Percentiles rank a stretch among this genome's conserved stretches.
Evolutionary conservation across 2,888 invertebrate genomes (phyloP).

Genomic region (Harpalus rubripes): DNA sequence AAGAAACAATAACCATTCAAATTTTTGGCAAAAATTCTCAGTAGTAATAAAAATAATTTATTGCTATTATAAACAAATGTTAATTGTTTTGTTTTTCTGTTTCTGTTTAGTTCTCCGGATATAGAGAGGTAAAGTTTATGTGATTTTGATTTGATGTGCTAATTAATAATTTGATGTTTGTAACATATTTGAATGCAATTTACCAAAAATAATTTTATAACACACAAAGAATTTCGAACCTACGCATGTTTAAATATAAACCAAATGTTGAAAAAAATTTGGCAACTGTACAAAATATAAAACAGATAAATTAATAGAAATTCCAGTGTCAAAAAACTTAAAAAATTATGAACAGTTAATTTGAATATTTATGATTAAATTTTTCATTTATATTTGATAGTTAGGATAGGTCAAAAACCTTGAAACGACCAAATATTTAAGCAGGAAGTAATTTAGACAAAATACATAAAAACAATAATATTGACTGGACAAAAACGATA

Average conservation of each 20-base stretch:
- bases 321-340: slow-evolving; percentile 48
- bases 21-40: slow-evolving; percentile 9
- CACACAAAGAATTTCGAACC: slow-evolving; percentile 33
- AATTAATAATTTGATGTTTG: not conserved
- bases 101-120: slow-evolving; percentile 27
- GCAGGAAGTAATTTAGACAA: slow-evolving; percentile 3
- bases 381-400: slow-evolving; percentile 5
- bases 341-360: slow-evolving; percentile 26
- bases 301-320: slow-evolving; percentile 38
- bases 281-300: slow-evolving; percentile 42
- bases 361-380: slow-evolving; percentile 21
- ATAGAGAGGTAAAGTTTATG: slow-evolving; percentile 52
- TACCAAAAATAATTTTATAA: slow-evolving; percentile 35
- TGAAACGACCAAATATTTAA: not conserved
- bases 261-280: slow-evolving; percentile 33
- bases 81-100: slow-evolving; percentile 38
- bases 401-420: slow-evolving; percentile 53
- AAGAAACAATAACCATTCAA: not conserved
- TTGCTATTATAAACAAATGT: slow-evolving; percentile 21
- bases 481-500: not conserved
- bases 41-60: slow-evolving; percentile 30
- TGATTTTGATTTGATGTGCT: slow-evolving; percentile 13
- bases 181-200: not conserved
- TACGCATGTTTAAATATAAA: slow-evolving; percentile 58
- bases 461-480: not conserved